Conservation (phyloP, 2,113 vertebrate genomes). For the Progne subis region DNA sequence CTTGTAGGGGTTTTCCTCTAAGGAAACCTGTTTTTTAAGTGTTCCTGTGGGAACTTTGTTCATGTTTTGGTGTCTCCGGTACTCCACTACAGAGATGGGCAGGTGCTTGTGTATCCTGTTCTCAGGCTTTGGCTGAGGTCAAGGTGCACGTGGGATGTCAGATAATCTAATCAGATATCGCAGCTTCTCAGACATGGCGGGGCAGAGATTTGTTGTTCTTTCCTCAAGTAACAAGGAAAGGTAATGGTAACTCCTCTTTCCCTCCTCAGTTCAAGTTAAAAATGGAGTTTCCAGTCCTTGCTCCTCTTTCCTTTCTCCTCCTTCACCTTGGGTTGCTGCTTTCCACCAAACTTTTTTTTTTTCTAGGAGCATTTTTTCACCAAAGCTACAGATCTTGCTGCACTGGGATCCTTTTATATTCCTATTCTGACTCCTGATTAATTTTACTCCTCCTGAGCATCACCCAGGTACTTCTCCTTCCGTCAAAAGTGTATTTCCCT, state of each 20-base stretch:
- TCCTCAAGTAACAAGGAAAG: background rate
- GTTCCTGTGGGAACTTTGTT: background rate
- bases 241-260: background rate
- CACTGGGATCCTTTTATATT: background rate
- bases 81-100: rapidly evolving
- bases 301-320: background rate
- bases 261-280: background rate
- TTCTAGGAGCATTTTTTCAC: background rate
- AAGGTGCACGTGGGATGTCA: background rate
- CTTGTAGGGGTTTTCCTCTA: background rate
- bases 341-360: background rate
- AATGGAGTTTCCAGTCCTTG: background rate
- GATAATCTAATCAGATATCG: background rate
- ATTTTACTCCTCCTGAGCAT: background rate
- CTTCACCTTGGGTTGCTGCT: background rate
- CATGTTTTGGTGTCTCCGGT: background rate
- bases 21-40: background rate
- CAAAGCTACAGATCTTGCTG: background rate
- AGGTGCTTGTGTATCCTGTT: background rate
- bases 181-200: background rate
- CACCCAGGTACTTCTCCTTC: background rate
- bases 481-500: background rate
- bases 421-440: background rate
- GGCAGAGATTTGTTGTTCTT: background rate
- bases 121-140: background rate